phyloP scores from a whole-genome alignment of 2,113 vertebrate genomes.

The Myanophis thanlyinensis region DNA sequence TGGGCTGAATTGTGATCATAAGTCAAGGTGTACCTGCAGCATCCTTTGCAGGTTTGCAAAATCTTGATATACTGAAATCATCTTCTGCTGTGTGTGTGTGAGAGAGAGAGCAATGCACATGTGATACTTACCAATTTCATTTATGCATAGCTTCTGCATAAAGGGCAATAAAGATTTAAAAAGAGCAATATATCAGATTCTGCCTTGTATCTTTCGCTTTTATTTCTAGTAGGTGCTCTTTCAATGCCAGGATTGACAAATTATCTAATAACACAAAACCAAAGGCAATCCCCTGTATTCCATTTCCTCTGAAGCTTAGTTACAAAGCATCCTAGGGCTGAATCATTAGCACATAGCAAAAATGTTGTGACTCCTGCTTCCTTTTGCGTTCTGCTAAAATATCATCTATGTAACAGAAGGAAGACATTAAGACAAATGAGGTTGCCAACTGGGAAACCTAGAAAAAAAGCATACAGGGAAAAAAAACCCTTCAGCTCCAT shows the following conservation, averaged over 20 bases:
- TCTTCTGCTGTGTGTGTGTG: not conserved
- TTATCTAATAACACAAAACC: slow-evolving; percentile 61
- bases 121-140: slow-evolving; percentile 5
- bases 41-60: not conserved
- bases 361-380: slow-evolving; percentile 40
- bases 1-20: not conserved
- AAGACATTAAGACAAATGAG: slow-evolving; percentile 38
- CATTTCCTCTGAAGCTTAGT: slow-evolving; percentile 39
- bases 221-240: slow-evolving; percentile 48
- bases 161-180: slow-evolving; percentile 10
- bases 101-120: not conserved
- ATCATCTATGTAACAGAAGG: slow-evolving; percentile 40
- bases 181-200: slow-evolving; percentile 29
- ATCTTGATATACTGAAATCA: not conserved
- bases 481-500: not conserved
- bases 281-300: slow-evolving; percentile 35
- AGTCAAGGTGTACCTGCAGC: not conserved
- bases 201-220: slow-evolving; percentile 27
- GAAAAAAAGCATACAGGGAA: not conserved
- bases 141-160: slow-evolving; percentile 37
- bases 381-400: slow-evolving; percentile 25
- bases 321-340: slow-evolving; percentile 55
- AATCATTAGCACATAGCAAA: slow-evolving; percentile 25
- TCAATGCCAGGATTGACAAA: slow-evolving; percentile 66
- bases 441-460: not conserved